A percentile compares a stretch with the other conserved stretches of the same genome.
Evolutionary conservation across 2,113 vertebrate genomes (phyloP).

Genomic region (Phalacrocorax aristotelis): DNA sequence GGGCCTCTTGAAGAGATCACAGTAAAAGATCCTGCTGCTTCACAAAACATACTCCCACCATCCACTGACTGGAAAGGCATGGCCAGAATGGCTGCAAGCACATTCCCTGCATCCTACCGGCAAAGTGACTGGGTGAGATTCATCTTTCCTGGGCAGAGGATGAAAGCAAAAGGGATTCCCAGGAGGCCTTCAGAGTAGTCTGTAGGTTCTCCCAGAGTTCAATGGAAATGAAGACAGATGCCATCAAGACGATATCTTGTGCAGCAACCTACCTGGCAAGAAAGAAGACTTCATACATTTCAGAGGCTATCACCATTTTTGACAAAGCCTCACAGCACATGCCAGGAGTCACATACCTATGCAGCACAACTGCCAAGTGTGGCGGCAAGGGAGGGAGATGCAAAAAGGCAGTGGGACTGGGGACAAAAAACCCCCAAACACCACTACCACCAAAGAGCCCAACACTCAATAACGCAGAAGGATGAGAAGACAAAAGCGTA

Average conservation of each 20-base stretch:
- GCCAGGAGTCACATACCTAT: background rate
- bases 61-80: background rate
- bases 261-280: background rate
- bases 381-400: background rate
- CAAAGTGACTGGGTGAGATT: background rate
- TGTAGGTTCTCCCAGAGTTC: constrained; percentile 15
- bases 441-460: background rate
- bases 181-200: background rate
- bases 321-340: rapidly evolving
- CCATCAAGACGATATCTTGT: background rate
- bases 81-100: background rate
- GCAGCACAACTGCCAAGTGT: background rate
- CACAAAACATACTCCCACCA: background rate
- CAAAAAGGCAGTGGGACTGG: background rate
- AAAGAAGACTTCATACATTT: background rate
- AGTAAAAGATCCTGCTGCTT: background rate
- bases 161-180: background rate
- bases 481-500: background rate
- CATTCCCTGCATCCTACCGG: background rate
- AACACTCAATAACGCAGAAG: background rate
- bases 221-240: constrained; percentile 1
- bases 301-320: background rate
- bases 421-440: background rate
- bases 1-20: background rate
- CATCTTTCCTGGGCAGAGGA: background rate